A percentile compares a stretch with the other conserved stretches of the same genome.
These are phyloP conservation scores for Zaprionus africanus DNA, from an alignment of 1,140 invertebrate genomes.

Conservation along the genomic window DNA sequence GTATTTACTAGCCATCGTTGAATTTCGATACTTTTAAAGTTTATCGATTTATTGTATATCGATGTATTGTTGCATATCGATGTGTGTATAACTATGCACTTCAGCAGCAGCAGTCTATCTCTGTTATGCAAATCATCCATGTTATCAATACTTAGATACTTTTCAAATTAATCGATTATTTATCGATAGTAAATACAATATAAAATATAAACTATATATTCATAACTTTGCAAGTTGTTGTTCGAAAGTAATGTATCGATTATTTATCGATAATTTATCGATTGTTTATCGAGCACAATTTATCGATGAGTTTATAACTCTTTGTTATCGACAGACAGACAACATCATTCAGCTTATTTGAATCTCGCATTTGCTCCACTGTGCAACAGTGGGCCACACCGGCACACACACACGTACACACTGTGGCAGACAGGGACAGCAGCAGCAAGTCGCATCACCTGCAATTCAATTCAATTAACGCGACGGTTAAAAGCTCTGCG, in stretches of 20 bases:
- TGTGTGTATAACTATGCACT: too few relatives aligned
- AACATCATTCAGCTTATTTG: too few relatives aligned
- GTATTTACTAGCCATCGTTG: neutral
- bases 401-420: neutral
- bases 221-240: neutral
- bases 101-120: too few relatives aligned
- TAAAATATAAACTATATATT: neutral
- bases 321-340: neutral
- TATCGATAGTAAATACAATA: neutral
- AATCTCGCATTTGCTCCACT: neutral
- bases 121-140: too few relatives aligned
- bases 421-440: conserved; percentile 3
- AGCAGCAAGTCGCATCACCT: conserved; percentile 31
- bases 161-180: neutral
- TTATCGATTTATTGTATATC: neutral
- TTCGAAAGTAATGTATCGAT: neutral
- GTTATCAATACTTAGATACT: neutral
- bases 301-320: conserved; percentile 5
- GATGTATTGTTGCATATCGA: neutral
- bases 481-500: conserved; percentile 65
- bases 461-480: conserved; percentile 81
- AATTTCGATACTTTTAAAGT: neutral
- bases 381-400: conserved; percentile 34
- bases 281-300: neutral
- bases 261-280: neutral